Percentiles rank a stretch among this genome's conserved stretches.
Conservation (phyloP, 2,113 vertebrate species). For the Prunella fulvescens region DNA sequence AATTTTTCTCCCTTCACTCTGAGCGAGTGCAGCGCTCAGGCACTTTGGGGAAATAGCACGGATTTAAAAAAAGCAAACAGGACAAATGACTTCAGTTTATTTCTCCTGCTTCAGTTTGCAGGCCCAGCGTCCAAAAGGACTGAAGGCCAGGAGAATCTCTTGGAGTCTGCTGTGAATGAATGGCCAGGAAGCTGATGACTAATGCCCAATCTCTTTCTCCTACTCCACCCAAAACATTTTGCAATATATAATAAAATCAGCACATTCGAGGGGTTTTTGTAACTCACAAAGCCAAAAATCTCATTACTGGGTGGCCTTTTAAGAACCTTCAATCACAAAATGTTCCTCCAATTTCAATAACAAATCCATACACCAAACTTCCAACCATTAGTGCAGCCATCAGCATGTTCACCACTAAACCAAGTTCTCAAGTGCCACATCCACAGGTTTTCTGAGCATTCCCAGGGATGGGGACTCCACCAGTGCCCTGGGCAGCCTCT, state of each 20-base stretch:
- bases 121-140: background rate
- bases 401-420: background rate
- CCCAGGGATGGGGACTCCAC: background rate
- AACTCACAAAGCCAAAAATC: background rate
- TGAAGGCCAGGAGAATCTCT: background rate
- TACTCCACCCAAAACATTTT: conserved; percentile 7
- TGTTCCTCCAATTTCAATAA: background rate
- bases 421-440: background rate
- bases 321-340: background rate
- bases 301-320: background rate
- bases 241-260: background rate
- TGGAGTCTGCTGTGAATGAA: background rate
- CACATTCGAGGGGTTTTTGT: background rate
- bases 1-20: conserved; percentile 24
- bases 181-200: background rate
- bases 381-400: background rate
- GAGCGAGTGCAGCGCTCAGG: background rate
- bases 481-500: background rate
- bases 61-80: background rate
- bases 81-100: background rate
- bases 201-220: background rate
- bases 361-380: background rate
- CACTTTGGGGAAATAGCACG: background rate
- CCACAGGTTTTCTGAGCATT: background rate
- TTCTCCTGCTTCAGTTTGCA: background rate